A percentile compares a stretch with the other conserved stretches of the same genome.
Conservation (phyloP, 1,140 invertebrate species). For the Saccostrea glomerata region DNA sequence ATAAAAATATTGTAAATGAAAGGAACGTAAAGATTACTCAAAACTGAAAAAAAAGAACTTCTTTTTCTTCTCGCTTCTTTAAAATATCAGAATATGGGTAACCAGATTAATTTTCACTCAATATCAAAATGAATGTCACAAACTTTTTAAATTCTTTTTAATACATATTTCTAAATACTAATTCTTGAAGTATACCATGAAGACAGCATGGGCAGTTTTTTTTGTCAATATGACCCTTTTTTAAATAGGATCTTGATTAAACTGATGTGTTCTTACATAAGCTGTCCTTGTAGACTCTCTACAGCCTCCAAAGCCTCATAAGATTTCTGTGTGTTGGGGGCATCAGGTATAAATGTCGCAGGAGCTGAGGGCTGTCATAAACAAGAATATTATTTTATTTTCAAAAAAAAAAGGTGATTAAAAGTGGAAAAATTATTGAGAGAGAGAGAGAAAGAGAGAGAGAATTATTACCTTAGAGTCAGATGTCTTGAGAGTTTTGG, state of each 20-base stretch:
- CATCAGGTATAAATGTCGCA: conserved; percentile 48
- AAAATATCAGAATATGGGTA: too few species aligned
- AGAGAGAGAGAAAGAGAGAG: not conserved
- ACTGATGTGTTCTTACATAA: conserved; percentile 68
- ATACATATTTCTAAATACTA: too few species aligned
- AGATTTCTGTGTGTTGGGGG: conserved; percentile 72
- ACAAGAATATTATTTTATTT: not conserved
- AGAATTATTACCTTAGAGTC: conserved; percentile 50
- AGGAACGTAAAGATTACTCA: too few species aligned
- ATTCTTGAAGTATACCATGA: too few species aligned
- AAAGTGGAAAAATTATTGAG: not conserved
- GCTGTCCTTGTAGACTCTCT: conserved; percentile 69
- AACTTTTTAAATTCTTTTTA: too few species aligned
- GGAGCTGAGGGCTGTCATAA: conserved; percentile 6
- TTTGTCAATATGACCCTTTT: too few species aligned
- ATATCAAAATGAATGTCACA: too few species aligned
- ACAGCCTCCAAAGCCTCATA: conserved; percentile 74
- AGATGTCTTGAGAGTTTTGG: conserved; percentile 58
- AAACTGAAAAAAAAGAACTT: too few species aligned
- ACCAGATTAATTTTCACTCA: too few species aligned
- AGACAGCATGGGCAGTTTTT: too few species aligned
- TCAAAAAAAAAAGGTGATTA: not conserved
- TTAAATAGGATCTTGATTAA: not conserved
- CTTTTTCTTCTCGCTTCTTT: too few species aligned
- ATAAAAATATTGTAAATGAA: too few species aligned